Evolutionary conservation across 2,797 vertebrate species (phyloP).

Genomic region (Macroramphosus scolopax): DNA sequence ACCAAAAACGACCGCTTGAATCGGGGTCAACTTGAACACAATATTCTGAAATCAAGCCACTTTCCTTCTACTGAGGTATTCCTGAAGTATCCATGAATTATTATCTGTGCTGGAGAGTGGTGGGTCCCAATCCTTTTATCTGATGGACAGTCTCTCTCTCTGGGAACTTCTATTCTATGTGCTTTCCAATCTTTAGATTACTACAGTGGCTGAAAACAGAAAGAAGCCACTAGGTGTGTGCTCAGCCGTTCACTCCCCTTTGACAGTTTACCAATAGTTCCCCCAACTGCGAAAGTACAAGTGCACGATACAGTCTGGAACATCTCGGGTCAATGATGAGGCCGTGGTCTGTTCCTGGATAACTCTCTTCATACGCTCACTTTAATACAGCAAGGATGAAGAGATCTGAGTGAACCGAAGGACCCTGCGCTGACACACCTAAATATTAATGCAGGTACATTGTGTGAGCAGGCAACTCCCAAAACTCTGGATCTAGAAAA

Average conservation of each 20-base stretch:
- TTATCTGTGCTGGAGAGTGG: no score
- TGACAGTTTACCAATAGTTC: neutral
- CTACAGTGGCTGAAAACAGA: no score
- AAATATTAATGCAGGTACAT: slow-evolving; percentile 21
- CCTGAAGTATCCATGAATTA: neutral
- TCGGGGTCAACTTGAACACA: no score
- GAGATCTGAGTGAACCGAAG: slow-evolving; percentile 4
- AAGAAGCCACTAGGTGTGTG: no score
- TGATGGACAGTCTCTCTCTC: no score
- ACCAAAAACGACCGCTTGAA: no score
- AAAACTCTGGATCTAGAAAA: slow-evolving; percentile 6
- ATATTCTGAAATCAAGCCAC: slow-evolving; percentile 8
- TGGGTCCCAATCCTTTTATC: no score
- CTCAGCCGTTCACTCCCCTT: no score
- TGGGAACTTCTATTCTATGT: no score
- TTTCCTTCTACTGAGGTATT: neutral
- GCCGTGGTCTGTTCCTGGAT: neutral
- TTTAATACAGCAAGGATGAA: slow-evolving; percentile 1
- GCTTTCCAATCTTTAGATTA: no score
- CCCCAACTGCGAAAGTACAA: neutral
- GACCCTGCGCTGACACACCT: neutral
- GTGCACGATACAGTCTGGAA: neutral
- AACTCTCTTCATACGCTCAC: neutral
- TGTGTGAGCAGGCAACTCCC: slow-evolving; percentile 2
- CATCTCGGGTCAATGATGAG: neutral